phyloP scores from a whole-genome alignment of 1,140 invertebrate genomes.

The Heliconius hewitsoni region DNA sequence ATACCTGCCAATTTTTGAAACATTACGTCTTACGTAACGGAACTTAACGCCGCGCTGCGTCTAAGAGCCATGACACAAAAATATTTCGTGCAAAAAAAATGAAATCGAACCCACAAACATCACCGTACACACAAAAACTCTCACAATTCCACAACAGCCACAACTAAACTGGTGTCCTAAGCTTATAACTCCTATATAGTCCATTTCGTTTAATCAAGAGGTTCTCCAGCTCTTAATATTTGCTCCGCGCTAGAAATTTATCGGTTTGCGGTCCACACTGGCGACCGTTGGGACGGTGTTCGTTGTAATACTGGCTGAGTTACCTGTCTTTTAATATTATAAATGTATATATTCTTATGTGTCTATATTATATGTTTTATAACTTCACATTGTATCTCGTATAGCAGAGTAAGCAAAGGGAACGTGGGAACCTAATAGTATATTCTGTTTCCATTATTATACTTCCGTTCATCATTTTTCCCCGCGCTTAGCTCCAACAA shows the following conservation, averaged over 20 bases:
- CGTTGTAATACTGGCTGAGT: background rate
- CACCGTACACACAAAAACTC: background rate
- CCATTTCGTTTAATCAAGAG: slow-evolving; percentile 11
- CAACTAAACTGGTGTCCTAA: background rate
- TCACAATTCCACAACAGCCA: background rate
- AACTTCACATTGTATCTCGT: too few species aligned
- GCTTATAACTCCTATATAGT: background rate
- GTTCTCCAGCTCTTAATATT: slow-evolving; percentile 3
- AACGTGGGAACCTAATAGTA: too few species aligned
- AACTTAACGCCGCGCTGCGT: too few species aligned
- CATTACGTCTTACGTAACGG: too few species aligned
- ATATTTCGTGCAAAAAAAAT: too few species aligned
- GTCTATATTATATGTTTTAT: background rate
- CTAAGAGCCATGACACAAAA: rapidly evolving
- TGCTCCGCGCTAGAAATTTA: background rate
- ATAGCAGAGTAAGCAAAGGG: too few species aligned
- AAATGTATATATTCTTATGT: background rate
- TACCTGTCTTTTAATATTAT: background rate
- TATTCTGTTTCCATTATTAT: too few species aligned
- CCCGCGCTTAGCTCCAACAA: too few species aligned
- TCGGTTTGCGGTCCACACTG: background rate
- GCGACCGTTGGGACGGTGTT: background rate
- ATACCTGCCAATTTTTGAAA: too few species aligned
- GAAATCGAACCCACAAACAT: background rate
- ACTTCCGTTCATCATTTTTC: too few species aligned